Evolutionary conservation across 53 echinoderm and acorn worm species (phyloP).

Genomic region (Pentamera pediparva): DNA sequence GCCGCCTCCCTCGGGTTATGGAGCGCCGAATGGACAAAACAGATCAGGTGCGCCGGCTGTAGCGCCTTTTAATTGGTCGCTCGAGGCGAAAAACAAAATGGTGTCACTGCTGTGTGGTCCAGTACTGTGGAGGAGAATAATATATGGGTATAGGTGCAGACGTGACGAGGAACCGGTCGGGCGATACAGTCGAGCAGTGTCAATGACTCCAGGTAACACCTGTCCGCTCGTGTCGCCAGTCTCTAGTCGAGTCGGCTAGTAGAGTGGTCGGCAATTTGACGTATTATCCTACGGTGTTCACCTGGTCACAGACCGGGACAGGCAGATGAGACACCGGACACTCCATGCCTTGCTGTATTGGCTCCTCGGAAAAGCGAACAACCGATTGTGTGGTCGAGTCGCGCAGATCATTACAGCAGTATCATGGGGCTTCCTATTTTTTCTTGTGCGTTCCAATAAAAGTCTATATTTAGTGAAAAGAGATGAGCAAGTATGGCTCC

Average conservation of each 20-base stretch:
- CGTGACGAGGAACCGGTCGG: neutral
- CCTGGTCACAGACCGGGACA: neutral
- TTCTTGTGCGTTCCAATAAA: too few relatives aligned
- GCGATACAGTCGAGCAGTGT: neutral
- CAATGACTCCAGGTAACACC: conserved; percentile 24
- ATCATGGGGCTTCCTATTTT: too few relatives aligned
- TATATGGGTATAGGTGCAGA: too few relatives aligned
- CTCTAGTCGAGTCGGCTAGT: too few relatives aligned
- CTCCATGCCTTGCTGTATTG: too few relatives aligned
- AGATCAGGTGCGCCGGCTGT: conserved; percentile 15
- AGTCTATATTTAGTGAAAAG: too few relatives aligned
- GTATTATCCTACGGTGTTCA: neutral
- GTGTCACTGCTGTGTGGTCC: conserved; percentile 29
- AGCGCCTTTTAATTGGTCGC: conserved; percentile 33
- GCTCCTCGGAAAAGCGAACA: neutral
- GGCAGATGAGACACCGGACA: neutral
- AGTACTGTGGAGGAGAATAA: neutral
- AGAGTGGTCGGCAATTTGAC: too few relatives aligned
- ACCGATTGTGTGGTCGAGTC: too few relatives aligned
- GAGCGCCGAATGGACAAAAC: conserved; percentile 1
- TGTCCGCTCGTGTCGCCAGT: conserved; percentile 2
- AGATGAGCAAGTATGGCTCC: too few relatives aligned
- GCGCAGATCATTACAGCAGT: too few relatives aligned
- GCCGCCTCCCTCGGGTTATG: too few relatives aligned
- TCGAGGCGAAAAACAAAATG: conserved; percentile 14